phyloP scores from a whole-genome alignment of 2,113 vertebrate genomes.

The Pan troglodytes region NHGRI_mPanTro3-v2.1_pri NC_072402.2:81992501-81993000 shows the following conservation, averaged over 20 bases:
- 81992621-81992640: neutral
- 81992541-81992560: constrained; percentile 8
- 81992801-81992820: neutral
- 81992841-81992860: neutral
- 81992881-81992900: neutral
- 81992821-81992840: neutral
- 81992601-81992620: neutral
- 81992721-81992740: neutral
- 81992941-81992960: constrained; percentile 1
- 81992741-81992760: neutral
- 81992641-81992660: neutral
- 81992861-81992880: neutral
- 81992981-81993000: neutral
- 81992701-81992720: neutral
- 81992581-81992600: neutral
- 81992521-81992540: constrained; percentile 1
- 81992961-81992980: neutral
- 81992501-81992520: neutral
- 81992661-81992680: neutral
- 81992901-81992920: neutral
- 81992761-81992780: neutral
- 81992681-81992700: neutral
- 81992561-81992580: neutral
- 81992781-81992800: neutral
- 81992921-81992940: neutral